Percentiles rank a stretch among this genome's conserved stretches.
Conservation (phyloP, 2,113 vertebrate species). For the Serilophus lunatus region DNA sequence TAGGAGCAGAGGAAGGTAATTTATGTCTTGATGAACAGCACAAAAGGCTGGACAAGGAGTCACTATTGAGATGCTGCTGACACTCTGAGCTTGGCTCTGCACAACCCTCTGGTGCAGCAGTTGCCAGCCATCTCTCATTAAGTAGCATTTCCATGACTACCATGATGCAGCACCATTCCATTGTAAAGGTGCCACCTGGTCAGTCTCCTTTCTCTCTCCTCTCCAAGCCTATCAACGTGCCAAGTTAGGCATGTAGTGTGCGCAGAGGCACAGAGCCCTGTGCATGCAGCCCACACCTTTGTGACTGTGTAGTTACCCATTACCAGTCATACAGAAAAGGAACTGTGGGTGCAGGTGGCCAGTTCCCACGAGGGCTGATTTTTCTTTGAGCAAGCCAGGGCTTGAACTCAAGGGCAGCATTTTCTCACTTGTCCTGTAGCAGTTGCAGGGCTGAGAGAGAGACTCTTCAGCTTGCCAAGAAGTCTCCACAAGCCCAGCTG, state of each 20-base stretch:
- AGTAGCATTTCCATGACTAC: not conserved
- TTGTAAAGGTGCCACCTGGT: not conserved
- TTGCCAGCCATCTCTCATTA: not conserved
- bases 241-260: too few relatives aligned
- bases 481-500: not conserved
- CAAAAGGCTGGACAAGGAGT: not conserved
- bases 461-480: not conserved
- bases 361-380: not conserved
- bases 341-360: not conserved
- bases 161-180: not conserved
- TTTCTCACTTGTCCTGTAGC: not conserved
- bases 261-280: too few relatives aligned
- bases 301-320: not conserved
- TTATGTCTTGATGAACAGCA: not conserved
- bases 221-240: fast-evolving
- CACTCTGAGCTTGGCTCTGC: not conserved
- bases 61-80: not conserved
- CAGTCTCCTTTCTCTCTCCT: not conserved
- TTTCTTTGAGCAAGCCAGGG: not conserved
- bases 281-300: fast-evolving
- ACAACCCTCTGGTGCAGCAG: not conserved
- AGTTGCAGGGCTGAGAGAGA: not conserved
- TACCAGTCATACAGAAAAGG: not conserved
- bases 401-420: not conserved
- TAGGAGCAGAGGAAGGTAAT: not conserved